Evolutionary conservation across 2,888 invertebrate genomes (phyloP), one percentile per base, ranked within the genome.

Genomic region (Amblyteles armatorius): DNA sequence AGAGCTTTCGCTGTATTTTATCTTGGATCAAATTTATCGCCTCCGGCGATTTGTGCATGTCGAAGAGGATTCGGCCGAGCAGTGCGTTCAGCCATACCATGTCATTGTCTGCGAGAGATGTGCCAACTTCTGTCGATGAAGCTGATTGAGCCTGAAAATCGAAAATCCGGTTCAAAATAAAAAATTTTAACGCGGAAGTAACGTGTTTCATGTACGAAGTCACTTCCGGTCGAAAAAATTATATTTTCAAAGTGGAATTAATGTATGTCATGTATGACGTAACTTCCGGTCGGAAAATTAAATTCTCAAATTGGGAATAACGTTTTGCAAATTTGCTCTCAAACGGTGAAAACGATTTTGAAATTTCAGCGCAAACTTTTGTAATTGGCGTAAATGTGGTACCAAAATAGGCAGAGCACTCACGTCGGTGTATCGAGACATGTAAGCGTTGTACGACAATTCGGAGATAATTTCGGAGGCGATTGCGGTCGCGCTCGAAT

Each of bases 1-100:
- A 96, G 2, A 99, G 95, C 94, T 99, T 99, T 91, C 96, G 96
- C 94, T 99, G 98, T 92, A 98, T 97, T 92, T 97, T 96, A 74
- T 96, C 96, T 92, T 96, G 96, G 52, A 98, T 95, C 85, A 96
- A 95, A 80, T 95, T 95, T 52, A 96, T 96, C 94, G 97, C 97
- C 83, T 94, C 94, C 1, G 96, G 95, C 92, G 97, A 97, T 48
- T 96, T 95, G 92, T 97, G 96, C 92, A 98, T 96, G 94, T 99
- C 99, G 94, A 96, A 98, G 89, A 98, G 95, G 60, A 98, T 94
- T 74, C 98, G 95, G 48, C 97, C 97, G 33, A 98, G 89, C 83
- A 98, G 91, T 19, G 97, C 96, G 94, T 98, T 98, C 87, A 98
- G 91, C 97, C 97, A 97, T 86, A 96, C 94, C 86, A 96, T 94